Conservation (phyloP, 2,888 invertebrate genomes). For the Plebejus melissa region DNA sequence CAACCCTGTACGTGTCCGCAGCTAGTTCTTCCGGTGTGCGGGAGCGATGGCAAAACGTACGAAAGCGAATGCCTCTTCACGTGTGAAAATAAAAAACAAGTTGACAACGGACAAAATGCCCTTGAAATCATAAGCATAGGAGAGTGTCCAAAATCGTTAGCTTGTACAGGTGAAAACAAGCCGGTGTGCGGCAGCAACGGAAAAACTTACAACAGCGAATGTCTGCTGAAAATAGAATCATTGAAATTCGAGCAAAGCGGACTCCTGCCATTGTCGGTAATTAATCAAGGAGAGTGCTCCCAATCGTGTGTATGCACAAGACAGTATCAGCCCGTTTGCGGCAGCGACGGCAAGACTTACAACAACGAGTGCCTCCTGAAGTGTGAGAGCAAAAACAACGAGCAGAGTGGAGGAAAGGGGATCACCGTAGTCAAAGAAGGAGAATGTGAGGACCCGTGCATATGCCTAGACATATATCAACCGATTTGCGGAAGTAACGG, state of each 20-base stretch:
- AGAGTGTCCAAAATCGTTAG: conserved; percentile 38
- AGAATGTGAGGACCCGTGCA: conserved; percentile 31
- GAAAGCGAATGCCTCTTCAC: conserved; percentile 54
- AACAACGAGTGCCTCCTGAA: conserved; percentile 38
- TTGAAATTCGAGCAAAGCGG: conserved; percentile 25
- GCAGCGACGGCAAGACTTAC: conserved; percentile 41
- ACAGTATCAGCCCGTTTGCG: conserved; percentile 41
- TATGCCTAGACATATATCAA: conserved; percentile 32
- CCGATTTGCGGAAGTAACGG: conserved; percentile 39
- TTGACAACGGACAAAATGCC: conserved; percentile 28
- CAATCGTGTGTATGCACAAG: conserved; percentile 33
- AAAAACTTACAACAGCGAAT: conserved; percentile 33
- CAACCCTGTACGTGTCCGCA: conserved; percentile 33
- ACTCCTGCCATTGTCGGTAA: neutral
- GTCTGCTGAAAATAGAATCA: conserved; percentile 32
- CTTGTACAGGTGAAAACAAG: conserved; percentile 35
- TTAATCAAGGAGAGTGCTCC: conserved; percentile 34
- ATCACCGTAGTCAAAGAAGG: conserved; percentile 31
- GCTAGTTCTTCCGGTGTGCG: conserved; percentile 40
- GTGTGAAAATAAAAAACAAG: conserved; percentile 36
- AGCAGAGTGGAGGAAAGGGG: conserved; percentile 21
- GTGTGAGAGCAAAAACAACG: conserved; percentile 36
- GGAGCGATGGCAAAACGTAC: conserved; percentile 72
- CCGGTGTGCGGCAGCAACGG: conserved; percentile 39
- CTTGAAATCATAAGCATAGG: conserved; percentile 37